phyloP scores from a whole-genome alignment of 2,888 invertebrate species.

The Heliconius ismenius region DNA sequence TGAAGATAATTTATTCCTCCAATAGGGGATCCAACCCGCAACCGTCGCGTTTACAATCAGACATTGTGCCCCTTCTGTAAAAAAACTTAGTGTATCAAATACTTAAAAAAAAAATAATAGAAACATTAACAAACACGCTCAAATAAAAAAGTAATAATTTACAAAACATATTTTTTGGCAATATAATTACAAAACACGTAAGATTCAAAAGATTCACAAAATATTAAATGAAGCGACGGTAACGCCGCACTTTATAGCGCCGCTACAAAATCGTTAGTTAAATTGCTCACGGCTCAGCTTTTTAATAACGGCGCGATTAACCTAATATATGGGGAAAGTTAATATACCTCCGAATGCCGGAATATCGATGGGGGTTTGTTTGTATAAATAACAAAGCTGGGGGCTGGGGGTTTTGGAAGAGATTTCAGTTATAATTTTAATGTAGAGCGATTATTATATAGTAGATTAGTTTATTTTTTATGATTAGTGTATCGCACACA shows the following conservation, averaged over 20 bases:
- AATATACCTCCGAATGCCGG: slow-evolving; percentile 34
- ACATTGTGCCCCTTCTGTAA: too few relatives aligned
- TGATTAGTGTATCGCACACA: too few relatives aligned
- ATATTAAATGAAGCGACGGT: slow-evolving; percentile 17
- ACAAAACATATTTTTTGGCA: not conserved
- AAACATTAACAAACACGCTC: too few relatives aligned
- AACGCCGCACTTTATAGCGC: slow-evolving; percentile 32
- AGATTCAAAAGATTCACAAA: slow-evolving; percentile 1
- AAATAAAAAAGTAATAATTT: not conserved
- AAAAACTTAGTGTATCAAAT: too few relatives aligned
- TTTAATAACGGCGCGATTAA: slow-evolving; percentile 42
- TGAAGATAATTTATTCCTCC: too few relatives aligned
- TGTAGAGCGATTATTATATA: not conserved
- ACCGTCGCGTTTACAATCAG: too few relatives aligned
- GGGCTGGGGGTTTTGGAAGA: not conserved
- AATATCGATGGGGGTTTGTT: slow-evolving; percentile 37
- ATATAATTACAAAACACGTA: not conserved
- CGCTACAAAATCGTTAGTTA: slow-evolving; percentile 23
- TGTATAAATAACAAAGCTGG: slow-evolving; percentile 31
- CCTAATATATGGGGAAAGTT: slow-evolving; percentile 36
- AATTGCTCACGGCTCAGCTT: slow-evolving; percentile 32
- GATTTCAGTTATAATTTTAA: not conserved
- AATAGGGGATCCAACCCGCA: too few relatives aligned
- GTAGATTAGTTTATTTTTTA: too few relatives aligned
- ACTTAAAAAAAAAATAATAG: too few relatives aligned